Percentiles rank a stretch among this genome's conserved stretches.
Evolutionary conservation across 2,888 invertebrate species (phyloP).

Genomic region (Dichetophora obliterata): DNA sequence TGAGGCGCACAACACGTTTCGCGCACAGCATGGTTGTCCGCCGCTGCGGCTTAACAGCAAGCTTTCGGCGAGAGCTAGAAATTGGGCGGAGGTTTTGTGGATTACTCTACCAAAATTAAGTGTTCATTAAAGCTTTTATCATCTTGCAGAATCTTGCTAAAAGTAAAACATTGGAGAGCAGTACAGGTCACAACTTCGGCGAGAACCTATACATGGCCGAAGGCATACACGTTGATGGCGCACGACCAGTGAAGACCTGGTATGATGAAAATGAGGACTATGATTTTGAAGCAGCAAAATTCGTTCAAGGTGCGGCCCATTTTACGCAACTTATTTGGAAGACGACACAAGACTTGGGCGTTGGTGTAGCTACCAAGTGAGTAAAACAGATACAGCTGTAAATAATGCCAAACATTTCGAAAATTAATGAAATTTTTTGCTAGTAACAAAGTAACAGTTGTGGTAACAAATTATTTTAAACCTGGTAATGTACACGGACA

Average conservation of each 20-base stretch:
- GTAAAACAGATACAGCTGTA: background rate
- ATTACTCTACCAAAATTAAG: no score
- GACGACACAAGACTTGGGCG: constrained; percentile 80
- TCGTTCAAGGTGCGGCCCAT: constrained; percentile 80
- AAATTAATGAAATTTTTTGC: background rate
- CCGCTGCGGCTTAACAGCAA: constrained; percentile 77
- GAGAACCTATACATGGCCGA: constrained; percentile 87
- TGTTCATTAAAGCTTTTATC: constrained; percentile 74
- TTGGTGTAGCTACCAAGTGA: constrained; percentile 74
- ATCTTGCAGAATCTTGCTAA: constrained; percentile 55
- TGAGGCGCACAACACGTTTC: constrained; percentile 77
- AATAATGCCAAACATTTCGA: no score
- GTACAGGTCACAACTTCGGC: constrained; percentile 82
- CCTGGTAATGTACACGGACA: constrained; percentile 88
- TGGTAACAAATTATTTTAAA: constrained; percentile 91
- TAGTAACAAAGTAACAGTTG: constrained; percentile 75
- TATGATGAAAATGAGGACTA: constrained; percentile 81
- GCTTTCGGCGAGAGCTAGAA: constrained; percentile 77
- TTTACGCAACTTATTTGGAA: constrained; percentile 90
- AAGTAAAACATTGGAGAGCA: constrained; percentile 78
- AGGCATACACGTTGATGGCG: constrained; percentile 75
- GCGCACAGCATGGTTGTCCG: constrained; percentile 78
- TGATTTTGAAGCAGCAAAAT: constrained; percentile 75
- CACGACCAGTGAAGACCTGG: constrained; percentile 73
- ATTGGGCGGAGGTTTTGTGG: constrained; percentile 76